Evolutionary conservation across 2,888 invertebrate genomes (phyloP), one percentile per base, ranked within the genome.

Genomic region (Cephus pulcher): DNA sequence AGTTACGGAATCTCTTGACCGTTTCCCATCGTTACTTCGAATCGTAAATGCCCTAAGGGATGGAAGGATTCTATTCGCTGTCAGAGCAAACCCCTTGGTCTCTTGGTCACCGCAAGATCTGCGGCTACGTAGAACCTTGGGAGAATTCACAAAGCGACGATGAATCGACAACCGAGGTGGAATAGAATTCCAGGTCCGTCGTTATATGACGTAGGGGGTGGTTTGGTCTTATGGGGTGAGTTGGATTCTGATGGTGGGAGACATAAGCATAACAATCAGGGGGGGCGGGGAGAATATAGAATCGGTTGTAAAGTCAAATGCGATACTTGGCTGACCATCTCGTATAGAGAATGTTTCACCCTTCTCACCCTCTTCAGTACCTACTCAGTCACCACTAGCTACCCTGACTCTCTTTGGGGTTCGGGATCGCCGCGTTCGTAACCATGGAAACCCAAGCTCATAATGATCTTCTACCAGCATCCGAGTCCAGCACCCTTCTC

Each of bases 371-470:
- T 71, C 75, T 78, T 40, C 75, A 78, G 70, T 34, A 40, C 37
- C 40, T 78, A 68, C 77, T 56, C 34, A 69, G 76, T 76, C 76
- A 35, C 76, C 34, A 70, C 70, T 35, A 34, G 69, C 35, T 76
- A 34, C 11, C 34, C 12, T 37, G 73, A 73, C 78, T 75, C 78
- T 56, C 78, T 78, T 78, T 76, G 78, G 78, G 78, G 75, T 75
- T 76, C 69, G 75, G 78, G 78, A 78, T 78, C 78, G 75, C 70
- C 75, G 78, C 78, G 87, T 87, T 87, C 85, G 91, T 91, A 89
- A 88, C 89, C 89, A 91, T 91, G 90, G 90, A 81, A 88, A 91
- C 90, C 86, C 86, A 86, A 88, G 88, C 87, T 89, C 90, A 90
- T 90, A 90, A 91, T 91, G 91, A 91, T 91, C 90, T 90, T 89